Conservation (phyloP, 2,113 vertebrate species). For the Myrmecophaga tridactyla region DNA sequence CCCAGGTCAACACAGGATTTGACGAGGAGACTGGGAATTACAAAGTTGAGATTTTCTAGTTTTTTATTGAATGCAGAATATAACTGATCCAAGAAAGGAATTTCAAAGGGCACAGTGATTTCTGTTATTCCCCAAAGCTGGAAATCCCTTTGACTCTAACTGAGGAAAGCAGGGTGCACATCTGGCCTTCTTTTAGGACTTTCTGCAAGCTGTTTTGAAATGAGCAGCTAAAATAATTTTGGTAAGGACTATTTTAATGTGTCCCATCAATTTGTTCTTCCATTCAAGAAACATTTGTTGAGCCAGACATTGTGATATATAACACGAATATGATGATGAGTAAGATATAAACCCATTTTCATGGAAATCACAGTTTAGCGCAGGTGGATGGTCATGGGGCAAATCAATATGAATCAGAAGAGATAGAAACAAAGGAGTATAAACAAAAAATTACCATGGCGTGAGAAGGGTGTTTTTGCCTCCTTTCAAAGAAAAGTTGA, state of each 20-base stretch:
- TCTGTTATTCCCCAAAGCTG: neutral
- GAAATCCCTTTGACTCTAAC: neutral
- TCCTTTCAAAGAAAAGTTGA: neutral
- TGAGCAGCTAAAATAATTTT: constrained; percentile 53
- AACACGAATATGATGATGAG: neutral
- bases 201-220: constrained; percentile 11
- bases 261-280: constrained; percentile 52
- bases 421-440: neutral
- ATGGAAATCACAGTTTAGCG: neutral
- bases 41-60: neutral
- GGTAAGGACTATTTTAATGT: constrained; percentile 54
- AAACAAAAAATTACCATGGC: neutral
- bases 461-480: neutral
- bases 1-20: neutral
- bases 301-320: neutral
- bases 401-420: neutral
- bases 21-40: neutral
- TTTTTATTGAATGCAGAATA: neutral
- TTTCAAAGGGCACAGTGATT: neutral
- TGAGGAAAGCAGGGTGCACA: neutral
- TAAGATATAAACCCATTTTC: neutral
- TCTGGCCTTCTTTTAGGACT: neutral
- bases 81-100: neutral
- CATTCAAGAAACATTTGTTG: neutral
- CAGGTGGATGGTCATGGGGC: too few relatives aligned